Conservation (phyloP, 1,140 invertebrate genomes). For the Agrilus planipennis region DNA sequence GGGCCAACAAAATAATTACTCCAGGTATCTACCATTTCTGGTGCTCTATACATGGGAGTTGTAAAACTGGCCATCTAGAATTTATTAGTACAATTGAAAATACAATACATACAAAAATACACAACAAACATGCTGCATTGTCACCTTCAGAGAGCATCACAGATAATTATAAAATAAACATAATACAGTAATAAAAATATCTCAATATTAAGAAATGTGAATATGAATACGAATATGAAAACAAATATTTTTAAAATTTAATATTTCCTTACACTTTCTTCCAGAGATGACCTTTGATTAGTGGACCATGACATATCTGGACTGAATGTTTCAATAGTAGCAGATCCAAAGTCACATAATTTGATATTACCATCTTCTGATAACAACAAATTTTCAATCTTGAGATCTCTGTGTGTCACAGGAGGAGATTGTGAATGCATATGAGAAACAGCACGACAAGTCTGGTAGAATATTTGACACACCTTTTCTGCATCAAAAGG, state of each 20-base stretch:
- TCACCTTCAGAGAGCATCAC: too few species aligned
- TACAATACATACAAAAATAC: constrained; percentile 1
- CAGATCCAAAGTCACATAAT: constrained; percentile 97
- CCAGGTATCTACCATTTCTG: constrained; percentile 97
- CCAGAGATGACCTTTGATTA: constrained; percentile 78
- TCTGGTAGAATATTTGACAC: constrained; percentile 85
- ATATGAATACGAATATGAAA: too few species aligned
- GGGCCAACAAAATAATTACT: constrained; percentile 86
- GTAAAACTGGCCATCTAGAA: constrained; percentile 57
- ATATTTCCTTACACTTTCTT: constrained; percentile 70
- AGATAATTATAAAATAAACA: too few species aligned
- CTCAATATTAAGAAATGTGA: too few species aligned
- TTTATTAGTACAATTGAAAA: too few species aligned
- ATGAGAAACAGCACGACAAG: constrained; percentile 78
- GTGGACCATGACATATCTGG: constrained; percentile 87
- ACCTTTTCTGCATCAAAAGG: constrained; percentile 63
- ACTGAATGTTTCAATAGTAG: constrained; percentile 70
- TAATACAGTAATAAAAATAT: too few species aligned
- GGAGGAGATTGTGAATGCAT: constrained; percentile 85
- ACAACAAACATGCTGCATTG: too few species aligned
- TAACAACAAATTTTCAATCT: constrained; percentile 62
- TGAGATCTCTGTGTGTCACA: constrained; percentile 88
- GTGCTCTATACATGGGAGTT: constrained; percentile 82
- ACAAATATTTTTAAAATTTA: background rate
- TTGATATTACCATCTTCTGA: constrained; percentile 76